These are phyloP conservation scores for Epizoanthus illoricatus DNA, from an alignment of 92 coral and sea anemone species.

Conservation along the genomic window DNA sequence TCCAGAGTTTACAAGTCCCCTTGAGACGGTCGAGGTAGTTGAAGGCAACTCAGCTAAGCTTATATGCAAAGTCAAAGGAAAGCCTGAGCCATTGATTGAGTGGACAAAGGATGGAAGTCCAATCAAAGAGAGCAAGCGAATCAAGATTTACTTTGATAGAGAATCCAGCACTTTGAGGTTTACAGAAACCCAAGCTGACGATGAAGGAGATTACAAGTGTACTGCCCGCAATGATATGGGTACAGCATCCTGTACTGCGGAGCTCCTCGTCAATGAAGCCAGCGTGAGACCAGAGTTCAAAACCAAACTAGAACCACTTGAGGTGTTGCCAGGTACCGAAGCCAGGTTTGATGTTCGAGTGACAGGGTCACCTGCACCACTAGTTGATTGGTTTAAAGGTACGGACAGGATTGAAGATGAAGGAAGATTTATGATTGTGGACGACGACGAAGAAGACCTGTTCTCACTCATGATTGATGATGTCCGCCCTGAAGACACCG, in stretches of 20 bases:
- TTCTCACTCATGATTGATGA: constrained; percentile 75
- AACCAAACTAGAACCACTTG: constrained; percentile 60
- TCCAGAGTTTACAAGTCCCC: constrained; percentile 66
- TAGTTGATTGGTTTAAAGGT: constrained; percentile 81
- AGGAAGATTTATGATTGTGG: constrained; percentile 65
- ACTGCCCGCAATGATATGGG: constrained; percentile 80
- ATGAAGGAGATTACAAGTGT: constrained; percentile 86
- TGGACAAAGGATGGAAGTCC: constrained; percentile 79
- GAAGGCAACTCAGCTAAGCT: constrained; percentile 67
- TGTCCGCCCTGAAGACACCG: constrained; percentile 71
- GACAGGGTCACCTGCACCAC: constrained; percentile 65
- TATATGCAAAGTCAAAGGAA: constrained; percentile 71
- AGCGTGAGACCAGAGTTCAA: constrained; percentile 61
- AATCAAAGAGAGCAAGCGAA: constrained; percentile 66
- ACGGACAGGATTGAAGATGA: constrained; percentile 62
- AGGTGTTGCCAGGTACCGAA: constrained; percentile 54
- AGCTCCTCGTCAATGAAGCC: constrained; percentile 72
- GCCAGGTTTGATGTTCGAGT: constrained; percentile 73
- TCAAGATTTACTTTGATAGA: constrained; percentile 52
- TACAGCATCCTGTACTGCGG: constrained; percentile 66
- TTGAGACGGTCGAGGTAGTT: constrained; percentile 56
- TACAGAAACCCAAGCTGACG: constrained; percentile 62
- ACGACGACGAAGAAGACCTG: constrained; percentile 58
- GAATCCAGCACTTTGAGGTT: constrained; percentile 65
- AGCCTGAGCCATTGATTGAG: constrained; percentile 76